Evolutionary conservation across 2,888 invertebrate species (phyloP), one percentile per base, ranked within the genome.

Genomic region (Neoascia interrupta): DNA sequence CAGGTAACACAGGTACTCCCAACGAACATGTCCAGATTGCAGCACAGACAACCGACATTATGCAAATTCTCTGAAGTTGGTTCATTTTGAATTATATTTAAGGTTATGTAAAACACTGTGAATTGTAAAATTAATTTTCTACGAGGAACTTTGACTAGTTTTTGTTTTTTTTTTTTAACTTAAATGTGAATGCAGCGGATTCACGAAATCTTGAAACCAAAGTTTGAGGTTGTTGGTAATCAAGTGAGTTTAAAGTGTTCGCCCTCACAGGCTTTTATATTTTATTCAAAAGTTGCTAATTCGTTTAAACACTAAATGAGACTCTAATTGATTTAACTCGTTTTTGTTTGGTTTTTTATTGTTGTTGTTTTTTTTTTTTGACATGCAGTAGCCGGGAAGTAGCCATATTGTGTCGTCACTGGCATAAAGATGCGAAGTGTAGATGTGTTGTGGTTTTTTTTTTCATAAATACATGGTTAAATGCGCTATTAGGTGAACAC

Each of bases 241-340:
- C 47, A 70, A 76, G 60, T 76, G 76, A 76, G 36, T 66, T 60
- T 53, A 21, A 60, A 66, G 41, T 21, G 41, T 72, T 54, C 23
- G 19, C 41, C 31, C 19, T 68, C 72, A 23, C 54, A 51, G 72
- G 66, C 73, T 79, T 73, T 79, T 79, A 79, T 79, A 79, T 56
- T 66, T 31, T 45, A 19, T 60, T 54, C 37, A 56, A 56, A 61
- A 72, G 66, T 54, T 68, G 79, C 66, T 79, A 79, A 79, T 73
- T 79, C 61, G 66, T 66, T 73, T 68, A 28, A 13, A 8, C 26
- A 39, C 64, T 69, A 75, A 51, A 66, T 56, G 68, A 83, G 84
- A 84, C 86, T 86, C 85, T 87, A 87, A 87, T 87, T 87, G 87
- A 85, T 85, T 85, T 84, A 81, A 82, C 84, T 83, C 85, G 85